Conservation (phyloP, 2,888 invertebrate species). For the Nephrotoma appendiculata region DNA sequence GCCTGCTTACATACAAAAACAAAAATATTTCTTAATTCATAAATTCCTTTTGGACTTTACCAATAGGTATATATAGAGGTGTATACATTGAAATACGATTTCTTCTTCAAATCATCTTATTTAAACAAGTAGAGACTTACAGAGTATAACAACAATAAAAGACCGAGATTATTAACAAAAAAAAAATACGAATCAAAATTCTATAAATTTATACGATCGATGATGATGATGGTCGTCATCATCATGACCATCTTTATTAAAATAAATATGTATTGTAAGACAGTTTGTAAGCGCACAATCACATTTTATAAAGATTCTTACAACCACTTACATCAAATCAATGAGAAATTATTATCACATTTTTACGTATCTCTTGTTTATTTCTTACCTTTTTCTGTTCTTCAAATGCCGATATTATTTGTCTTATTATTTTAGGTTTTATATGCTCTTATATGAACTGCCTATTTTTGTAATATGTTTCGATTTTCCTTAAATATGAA, state of each 20-base stretch:
- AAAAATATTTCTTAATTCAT: not conserved
- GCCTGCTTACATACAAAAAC: not conserved
- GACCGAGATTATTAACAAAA: not conserved
- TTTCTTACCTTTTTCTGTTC: not conserved
- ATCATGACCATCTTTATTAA: not conserved
- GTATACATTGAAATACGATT: not conserved
- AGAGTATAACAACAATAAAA: not conserved
- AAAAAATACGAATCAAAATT: not conserved
- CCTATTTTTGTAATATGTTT: too few species aligned
- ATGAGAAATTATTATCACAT: not conserved
- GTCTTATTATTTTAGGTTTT: not conserved
- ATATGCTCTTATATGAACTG: not conserved
- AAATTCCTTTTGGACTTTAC: not conserved
- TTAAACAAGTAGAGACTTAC: not conserved
- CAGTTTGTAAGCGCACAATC: not conserved
- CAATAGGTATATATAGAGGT: not conserved
- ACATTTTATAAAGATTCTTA: not conserved
- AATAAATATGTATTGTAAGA: not conserved
- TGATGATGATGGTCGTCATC: not conserved
- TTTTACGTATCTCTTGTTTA: not conserved
- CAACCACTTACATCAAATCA: not conserved
- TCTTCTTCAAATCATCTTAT: not conserved
- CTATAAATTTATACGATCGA: not conserved
- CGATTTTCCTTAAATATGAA: too few species aligned
- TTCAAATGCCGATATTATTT: not conserved